Conservation (phyloP, 2,797 vertebrate genomes). For the Oreortyx pictus region DNA sequence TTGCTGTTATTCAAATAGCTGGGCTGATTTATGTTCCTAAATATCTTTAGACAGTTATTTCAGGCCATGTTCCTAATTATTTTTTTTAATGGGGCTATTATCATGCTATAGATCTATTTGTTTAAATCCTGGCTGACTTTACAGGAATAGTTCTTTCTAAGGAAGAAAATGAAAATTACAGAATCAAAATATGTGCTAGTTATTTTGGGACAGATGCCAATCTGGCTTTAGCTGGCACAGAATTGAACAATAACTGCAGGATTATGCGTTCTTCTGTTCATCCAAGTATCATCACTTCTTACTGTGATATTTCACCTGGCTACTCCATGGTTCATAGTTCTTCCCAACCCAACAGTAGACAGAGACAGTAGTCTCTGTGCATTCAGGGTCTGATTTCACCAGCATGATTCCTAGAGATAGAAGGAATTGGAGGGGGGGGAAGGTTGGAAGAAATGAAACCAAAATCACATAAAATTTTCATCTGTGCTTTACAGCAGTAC, state of each 20-base stretch:
- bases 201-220: slow-evolving; percentile 48
- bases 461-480: background rate
- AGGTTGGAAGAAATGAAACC: background rate
- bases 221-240: background rate
- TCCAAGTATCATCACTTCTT: background rate
- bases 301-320: background rate
- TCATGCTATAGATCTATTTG: slow-evolving; percentile 63
- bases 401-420: background rate
- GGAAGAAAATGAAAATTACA: slow-evolving; percentile 49
- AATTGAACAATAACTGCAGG: background rate
- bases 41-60: slow-evolving; percentile 57
- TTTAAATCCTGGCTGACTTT: slow-evolving; percentile 73
- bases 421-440: background rate
- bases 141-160: slow-evolving; percentile 34
- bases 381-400: background rate
- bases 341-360: background rate
- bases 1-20: slow-evolving; percentile 18
- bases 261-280: background rate
- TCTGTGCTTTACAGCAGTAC: rapidly evolving
- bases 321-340: background rate
- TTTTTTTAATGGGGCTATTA: slow-evolving; percentile 44
- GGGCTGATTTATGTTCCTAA: slow-evolving; percentile 46
- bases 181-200: background rate
- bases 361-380: too few relatives aligned
- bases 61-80: slow-evolving; percentile 52